A percentile compares a stretch with the other conserved stretches of the same genome.
Evolutionary conservation across 2,888 invertebrate species (phyloP).

Genomic region (Tenthredo mesomela): DNA sequence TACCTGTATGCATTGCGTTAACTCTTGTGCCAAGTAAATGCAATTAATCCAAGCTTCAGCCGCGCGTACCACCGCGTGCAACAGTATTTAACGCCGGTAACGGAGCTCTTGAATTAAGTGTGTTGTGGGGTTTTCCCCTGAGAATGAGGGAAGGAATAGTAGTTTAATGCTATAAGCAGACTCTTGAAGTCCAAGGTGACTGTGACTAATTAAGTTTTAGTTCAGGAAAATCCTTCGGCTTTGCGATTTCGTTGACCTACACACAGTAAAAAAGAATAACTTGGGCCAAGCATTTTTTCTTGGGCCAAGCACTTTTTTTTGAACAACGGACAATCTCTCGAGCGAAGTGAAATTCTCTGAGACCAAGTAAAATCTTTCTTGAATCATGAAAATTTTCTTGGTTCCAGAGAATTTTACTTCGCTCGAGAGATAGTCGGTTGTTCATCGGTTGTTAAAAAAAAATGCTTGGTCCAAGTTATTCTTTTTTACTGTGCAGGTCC

Average conservation of each 20-base stretch:
- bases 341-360: too few relatives aligned
- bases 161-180: slow-evolving; percentile 26
- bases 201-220: slow-evolving; percentile 28
- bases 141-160: neutral
- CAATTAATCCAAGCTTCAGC: slow-evolving; percentile 40
- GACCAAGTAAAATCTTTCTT: too few relatives aligned
- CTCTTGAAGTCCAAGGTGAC: slow-evolving; percentile 30
- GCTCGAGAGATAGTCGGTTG: too few relatives aligned
- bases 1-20: slow-evolving; percentile 21
- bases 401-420: too few relatives aligned
- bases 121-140: slow-evolving; percentile 4
- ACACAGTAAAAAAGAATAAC: too few relatives aligned
- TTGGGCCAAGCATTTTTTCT: too few relatives aligned
- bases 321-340: too few relatives aligned
- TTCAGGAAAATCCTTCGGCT: neutral
- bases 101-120: slow-evolving; percentile 42
- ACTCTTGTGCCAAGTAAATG: slow-evolving; percentile 13
- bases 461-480: too few relatives aligned
- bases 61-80: slow-evolving; percentile 27
- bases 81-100: slow-evolving; percentile 34
- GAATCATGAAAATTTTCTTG: too few relatives aligned
- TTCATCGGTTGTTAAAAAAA: too few relatives aligned
- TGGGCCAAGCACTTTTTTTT: too few relatives aligned
- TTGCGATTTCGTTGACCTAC: neutral
- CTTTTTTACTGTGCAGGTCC: too few relatives aligned